phyloP scores from a whole-genome alignment of 2,888 invertebrate species.

The Macrostomum cliftonense region DNA sequence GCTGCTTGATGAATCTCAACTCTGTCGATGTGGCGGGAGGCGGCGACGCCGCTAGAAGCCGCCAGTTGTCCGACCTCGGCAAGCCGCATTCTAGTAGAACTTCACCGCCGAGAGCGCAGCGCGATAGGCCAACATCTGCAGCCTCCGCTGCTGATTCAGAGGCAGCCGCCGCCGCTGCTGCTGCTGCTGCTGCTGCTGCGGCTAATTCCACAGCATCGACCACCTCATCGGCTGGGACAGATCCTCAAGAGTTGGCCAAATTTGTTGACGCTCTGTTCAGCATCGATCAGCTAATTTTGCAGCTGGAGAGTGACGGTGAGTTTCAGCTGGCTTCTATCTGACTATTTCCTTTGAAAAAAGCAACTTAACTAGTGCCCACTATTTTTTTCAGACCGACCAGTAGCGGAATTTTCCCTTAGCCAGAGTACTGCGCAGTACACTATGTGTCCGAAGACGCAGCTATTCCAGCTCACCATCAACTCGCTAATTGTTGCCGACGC shows the following conservation, averaged over 20 bases:
- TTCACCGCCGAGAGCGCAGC: no score
- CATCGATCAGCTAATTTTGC: slow-evolving; percentile 59
- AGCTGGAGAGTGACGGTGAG: slow-evolving; percentile 43
- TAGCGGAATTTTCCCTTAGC: slow-evolving; percentile 76
- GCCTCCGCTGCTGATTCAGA: no score
- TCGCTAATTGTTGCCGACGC: slow-evolving; percentile 79
- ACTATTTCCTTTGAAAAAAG: no score
- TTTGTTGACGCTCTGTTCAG: slow-evolving; percentile 48
- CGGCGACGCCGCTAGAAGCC: no score
- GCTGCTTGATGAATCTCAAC: not conserved
- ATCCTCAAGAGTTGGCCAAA: not conserved
- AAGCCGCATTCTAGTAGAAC: no score
- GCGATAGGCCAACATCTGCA: no score
- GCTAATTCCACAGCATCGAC: not conserved
- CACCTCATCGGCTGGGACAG: not conserved
- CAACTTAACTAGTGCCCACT: not conserved
- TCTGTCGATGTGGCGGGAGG: no score
- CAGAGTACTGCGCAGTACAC: slow-evolving; percentile 61
- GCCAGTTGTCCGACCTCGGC: no score
- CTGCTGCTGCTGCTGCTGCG: not conserved
- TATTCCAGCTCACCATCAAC: slow-evolving; percentile 67
- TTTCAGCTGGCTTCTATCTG: no score
- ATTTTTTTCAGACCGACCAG: slow-evolving; percentile 52
- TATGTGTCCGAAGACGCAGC: slow-evolving; percentile 54
- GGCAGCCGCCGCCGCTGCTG: no score